Conservation (phyloP, 2,113 vertebrate genomes). For the Myrmophylax atrothorax region DNA sequence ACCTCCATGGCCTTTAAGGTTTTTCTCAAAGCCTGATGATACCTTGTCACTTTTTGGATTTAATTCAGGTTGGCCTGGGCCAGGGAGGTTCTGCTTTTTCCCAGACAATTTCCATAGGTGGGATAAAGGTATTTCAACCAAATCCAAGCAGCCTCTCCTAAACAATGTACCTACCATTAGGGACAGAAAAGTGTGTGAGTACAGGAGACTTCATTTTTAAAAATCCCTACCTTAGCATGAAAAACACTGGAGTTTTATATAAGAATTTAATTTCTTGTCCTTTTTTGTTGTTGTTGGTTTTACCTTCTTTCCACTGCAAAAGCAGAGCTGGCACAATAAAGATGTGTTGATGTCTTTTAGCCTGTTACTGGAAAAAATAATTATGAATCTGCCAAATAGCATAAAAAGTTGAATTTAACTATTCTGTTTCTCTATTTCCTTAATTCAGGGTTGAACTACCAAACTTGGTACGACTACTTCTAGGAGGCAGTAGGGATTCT, state of each 20-base stretch:
- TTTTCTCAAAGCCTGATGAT: not conserved
- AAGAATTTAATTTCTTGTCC: not conserved
- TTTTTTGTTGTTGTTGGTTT: not conserved
- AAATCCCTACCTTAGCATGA: not conserved
- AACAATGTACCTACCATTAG: not conserved
- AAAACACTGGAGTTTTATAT: not conserved
- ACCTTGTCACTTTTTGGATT: not conserved
- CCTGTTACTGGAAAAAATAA: not conserved
- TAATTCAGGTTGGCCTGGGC: not conserved
- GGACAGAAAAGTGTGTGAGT: not conserved
- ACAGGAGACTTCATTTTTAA: not conserved
- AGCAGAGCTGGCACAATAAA: not conserved
- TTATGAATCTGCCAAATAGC: not conserved
- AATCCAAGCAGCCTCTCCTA: not conserved
- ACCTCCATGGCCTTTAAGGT: not conserved
- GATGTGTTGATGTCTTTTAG: not conserved
- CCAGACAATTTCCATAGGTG: not conserved
- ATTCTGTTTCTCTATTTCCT: not conserved
- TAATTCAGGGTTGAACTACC: not conserved
- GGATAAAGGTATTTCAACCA: not conserved
- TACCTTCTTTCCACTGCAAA: not conserved
- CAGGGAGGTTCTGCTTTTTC: not conserved
- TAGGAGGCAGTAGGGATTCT: not conserved
- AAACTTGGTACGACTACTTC: not conserved
- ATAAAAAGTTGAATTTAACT: slow-evolving; percentile 7